Evolutionary conservation across 2,113 vertebrate species (phyloP).

Genomic region (Megaceryle maxima): DNA sequence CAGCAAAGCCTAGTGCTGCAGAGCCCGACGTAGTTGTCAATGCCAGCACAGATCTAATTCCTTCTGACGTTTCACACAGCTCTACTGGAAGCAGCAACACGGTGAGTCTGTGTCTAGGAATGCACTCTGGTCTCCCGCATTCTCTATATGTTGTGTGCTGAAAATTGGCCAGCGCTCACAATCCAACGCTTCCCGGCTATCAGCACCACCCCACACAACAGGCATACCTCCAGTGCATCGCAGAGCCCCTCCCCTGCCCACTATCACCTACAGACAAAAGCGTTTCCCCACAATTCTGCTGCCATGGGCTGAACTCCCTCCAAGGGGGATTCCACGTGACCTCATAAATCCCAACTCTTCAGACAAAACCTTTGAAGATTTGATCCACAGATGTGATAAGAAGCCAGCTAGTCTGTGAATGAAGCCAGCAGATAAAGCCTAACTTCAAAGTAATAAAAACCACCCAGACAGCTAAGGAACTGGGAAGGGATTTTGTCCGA

Average conservation of each 20-base stretch:
- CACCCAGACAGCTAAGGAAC: slow-evolving; percentile 42
- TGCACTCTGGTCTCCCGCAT: slow-evolving; percentile 53
- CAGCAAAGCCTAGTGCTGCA: not conserved
- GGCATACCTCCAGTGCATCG: not conserved
- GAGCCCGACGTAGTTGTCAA: not conserved
- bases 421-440: slow-evolving; percentile 45
- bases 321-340: slow-evolving; percentile 34
- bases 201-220: not conserved
- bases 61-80: slow-evolving; percentile 75
- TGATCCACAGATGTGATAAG: slow-evolving; percentile 60
- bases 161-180: not conserved
- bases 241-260: not conserved
- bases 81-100: slow-evolving; percentile 59
- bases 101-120: slow-evolving; percentile 81
- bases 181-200: not conserved
- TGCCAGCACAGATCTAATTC: slow-evolving; percentile 62
- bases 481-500: slow-evolving; percentile 8
- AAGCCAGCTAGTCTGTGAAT: slow-evolving; percentile 46
- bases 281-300: not conserved
- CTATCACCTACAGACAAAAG: slow-evolving; percentile 15
- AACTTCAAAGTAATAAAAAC: slow-evolving; percentile 54
- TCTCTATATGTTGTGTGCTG: not conserved
- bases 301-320: not conserved
- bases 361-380: slow-evolving; percentile 58
- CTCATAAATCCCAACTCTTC: slow-evolving; percentile 43